Conservation (phyloP, 2,797 vertebrate genomes). For the Poeciliopsis paucimaculata region DNA sequence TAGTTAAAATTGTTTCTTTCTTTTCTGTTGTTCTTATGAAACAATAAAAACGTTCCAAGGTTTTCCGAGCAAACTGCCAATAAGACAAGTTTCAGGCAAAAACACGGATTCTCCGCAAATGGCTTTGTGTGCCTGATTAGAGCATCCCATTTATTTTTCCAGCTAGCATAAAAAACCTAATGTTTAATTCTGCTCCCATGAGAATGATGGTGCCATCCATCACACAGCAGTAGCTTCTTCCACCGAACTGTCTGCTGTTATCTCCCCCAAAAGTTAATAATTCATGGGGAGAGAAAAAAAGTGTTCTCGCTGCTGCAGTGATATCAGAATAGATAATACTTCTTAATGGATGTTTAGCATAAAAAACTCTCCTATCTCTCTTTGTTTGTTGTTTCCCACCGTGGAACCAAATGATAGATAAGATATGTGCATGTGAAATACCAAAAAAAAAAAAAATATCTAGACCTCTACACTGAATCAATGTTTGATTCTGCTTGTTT, state of each 20-base stretch:
- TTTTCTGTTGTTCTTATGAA: not conserved
- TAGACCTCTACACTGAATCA: slow-evolving; percentile 2
- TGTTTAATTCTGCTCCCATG: slow-evolving; percentile 72
- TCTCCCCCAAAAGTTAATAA: slow-evolving; percentile 76
- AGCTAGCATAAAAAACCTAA: slow-evolving; percentile 26
- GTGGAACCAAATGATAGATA: slow-evolving; percentile 50
- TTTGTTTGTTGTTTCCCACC: slow-evolving; percentile 61
- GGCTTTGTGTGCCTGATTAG: slow-evolving; percentile 22
- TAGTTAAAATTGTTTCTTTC: not conserved
- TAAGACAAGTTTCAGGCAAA: not conserved
- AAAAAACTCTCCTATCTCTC: slow-evolving; percentile 51
- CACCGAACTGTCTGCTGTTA: slow-evolving; percentile 62
- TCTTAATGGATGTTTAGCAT: slow-evolving; percentile 59
- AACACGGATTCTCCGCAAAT: slow-evolving; percentile 14
- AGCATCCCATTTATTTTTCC: slow-evolving; percentile 40
- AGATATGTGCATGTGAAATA: slow-evolving; percentile 32
- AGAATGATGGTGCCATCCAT: slow-evolving; percentile 72
- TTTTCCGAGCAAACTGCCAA: slow-evolving; percentile 8
- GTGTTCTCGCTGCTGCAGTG: slow-evolving; percentile 49
- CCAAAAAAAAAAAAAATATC: slow-evolving; percentile 19
- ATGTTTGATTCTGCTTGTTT: slow-evolving; percentile 3
- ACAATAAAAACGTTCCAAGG: not conserved
- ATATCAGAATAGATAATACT: slow-evolving; percentile 64
- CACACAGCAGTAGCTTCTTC: slow-evolving; percentile 57
- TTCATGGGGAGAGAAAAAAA: slow-evolving; percentile 60